Conservation (phyloP, 2,113 vertebrate genomes). For the Cavia porcellus region DNA sequence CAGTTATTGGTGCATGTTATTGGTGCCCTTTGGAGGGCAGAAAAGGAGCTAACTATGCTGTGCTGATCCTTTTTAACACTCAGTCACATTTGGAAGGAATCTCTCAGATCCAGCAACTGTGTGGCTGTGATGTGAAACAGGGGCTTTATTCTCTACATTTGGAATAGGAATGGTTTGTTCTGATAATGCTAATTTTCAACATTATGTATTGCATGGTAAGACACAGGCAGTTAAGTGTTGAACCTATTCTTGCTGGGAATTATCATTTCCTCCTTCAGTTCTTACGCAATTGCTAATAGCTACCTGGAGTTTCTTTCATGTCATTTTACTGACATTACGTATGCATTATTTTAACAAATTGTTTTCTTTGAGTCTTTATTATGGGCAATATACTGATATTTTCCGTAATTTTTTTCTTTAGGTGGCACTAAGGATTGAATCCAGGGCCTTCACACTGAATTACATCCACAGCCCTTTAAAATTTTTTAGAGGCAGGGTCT, state of each 20-base stretch:
- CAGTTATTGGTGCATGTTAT: background rate
- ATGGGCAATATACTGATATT: constrained; percentile 6
- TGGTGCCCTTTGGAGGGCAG: background rate
- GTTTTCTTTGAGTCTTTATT: constrained; percentile 2
- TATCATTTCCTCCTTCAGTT: constrained; percentile 54
- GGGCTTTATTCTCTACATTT: background rate
- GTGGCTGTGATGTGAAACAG: background rate
- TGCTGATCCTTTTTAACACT: background rate
- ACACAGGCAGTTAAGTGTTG: background rate
- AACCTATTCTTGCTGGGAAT: constrained; percentile 1
- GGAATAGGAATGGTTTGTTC: background rate
- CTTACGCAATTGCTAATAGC: constrained; percentile 40
- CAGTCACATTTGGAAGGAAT: background rate
- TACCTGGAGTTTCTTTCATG: background rate
- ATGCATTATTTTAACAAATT: constrained; percentile 51
- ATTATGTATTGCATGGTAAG: background rate
- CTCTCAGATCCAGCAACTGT: background rate
- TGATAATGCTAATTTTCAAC: background rate
- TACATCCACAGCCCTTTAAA: background rate
- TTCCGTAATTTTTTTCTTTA: background rate
- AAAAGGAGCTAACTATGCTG: background rate
- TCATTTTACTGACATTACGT: constrained; percentile 26
- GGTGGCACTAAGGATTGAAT: background rate
- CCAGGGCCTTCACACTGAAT: background rate
- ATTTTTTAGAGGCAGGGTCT: background rate